Base-by-base conservation (phyloP, 2,888 invertebrate genomes). In the Urechis unicinctus region DNA sequence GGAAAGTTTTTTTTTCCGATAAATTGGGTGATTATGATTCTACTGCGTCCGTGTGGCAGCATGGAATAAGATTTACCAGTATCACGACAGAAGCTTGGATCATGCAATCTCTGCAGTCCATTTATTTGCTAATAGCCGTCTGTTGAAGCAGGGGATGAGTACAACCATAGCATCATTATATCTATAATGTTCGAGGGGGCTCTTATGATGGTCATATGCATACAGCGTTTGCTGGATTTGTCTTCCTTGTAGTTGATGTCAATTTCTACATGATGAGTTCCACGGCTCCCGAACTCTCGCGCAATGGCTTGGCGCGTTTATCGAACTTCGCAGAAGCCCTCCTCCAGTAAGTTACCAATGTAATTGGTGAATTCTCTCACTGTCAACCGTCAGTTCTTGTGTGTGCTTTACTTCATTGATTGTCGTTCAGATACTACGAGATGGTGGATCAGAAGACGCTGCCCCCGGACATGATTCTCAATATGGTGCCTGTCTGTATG, bases 401-500 rank as follows among this genome's bases (percentile, higher is more conserved):
- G 9, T 13, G 13, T 36, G 13, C 41, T 36, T 36, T 47, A 21
- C 6, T 9, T 45, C 28, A 3, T 3, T 9, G 1, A 36, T 1
- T 50, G 17, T 53, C 3, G 54, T 62, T 17, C 62, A 68, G 68
- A 25, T 68, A 61, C 49, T 57, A 65, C 51, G 59, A 61, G 42
- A 58, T 56, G 22, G 57, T 68, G 25, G 24, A 58, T 56, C 57
- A 61, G 21, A 62, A 66, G 36, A 60, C 61, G 1, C 46, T 68
- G 42, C 65, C 61, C 25, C 67, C 57, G 22, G 57, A 57, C 25
- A 52, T 57, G 53, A 54, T 57, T 36, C 29, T 50, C 45, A 36
- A 45, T 22, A 53, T 54, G 45, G 45, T 69, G 29, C 69, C 69
- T 5, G 59, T 67, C 42, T 64, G 64, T 56, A 69, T 69, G 69